Conservation (phyloP, 2,888 invertebrate species). For the Podabrus alpinus region DNA sequence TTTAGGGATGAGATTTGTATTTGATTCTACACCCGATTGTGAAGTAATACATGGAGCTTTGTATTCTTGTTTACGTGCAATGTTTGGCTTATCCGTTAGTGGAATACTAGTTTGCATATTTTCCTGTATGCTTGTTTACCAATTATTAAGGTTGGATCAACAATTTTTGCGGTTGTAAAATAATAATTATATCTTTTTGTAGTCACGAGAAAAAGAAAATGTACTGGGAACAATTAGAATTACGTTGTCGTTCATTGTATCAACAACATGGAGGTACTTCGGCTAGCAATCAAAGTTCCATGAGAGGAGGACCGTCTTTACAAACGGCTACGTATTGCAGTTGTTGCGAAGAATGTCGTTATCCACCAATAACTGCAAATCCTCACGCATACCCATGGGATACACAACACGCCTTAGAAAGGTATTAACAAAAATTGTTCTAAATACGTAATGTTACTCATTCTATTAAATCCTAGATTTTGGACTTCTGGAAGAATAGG, state of each 20-base stretch:
- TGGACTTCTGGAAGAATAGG: slow-evolving; percentile 71
- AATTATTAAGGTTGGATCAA: slow-evolving; percentile 69
- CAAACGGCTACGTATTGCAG: slow-evolving; percentile 61
- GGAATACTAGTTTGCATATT: slow-evolving; percentile 90
- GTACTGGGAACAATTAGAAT: slow-evolving; percentile 91
- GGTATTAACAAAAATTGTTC: slow-evolving; percentile 42
- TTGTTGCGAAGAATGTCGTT: slow-evolving; percentile 74
- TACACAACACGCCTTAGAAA: slow-evolving; percentile 51
- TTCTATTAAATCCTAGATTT: slow-evolving; percentile 51
- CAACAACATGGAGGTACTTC: slow-evolving; percentile 57
- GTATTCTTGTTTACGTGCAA: slow-evolving; percentile 84
- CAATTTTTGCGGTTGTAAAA: neutral
- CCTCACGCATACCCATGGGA: slow-evolving; percentile 65
- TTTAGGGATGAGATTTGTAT: slow-evolving; percentile 75
- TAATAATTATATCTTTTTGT: neutral
- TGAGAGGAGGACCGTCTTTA: slow-evolving; percentile 56
- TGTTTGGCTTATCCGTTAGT: slow-evolving; percentile 89
- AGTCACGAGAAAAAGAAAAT: slow-evolving; percentile 93
- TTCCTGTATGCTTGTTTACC: slow-evolving; percentile 90
- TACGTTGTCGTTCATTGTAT: slow-evolving; percentile 81
- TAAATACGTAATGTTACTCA: neutral
- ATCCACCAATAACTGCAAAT: slow-evolving; percentile 60
- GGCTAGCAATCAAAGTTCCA: slow-evolving; percentile 51
- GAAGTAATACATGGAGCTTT: slow-evolving; percentile 89
- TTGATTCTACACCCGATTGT: slow-evolving; percentile 85